phyloP scores from a whole-genome alignment of 2,113 vertebrate species.

The Cathartes aura region DNA sequence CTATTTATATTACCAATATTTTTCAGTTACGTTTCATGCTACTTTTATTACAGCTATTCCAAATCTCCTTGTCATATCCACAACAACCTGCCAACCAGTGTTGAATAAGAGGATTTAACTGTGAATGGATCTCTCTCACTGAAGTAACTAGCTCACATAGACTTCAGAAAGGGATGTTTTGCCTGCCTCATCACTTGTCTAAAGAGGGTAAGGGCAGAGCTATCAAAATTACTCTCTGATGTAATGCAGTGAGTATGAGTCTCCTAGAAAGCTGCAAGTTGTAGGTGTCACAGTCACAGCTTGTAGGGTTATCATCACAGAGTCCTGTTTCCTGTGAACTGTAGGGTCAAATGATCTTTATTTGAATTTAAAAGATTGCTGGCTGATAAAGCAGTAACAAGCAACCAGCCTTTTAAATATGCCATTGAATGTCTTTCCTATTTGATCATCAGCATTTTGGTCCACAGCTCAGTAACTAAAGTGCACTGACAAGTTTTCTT shows the following conservation, averaged over 20 bases:
- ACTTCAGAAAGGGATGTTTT: not conserved
- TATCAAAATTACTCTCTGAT: conserved; percentile 19
- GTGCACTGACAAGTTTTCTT: not conserved
- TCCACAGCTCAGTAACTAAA: not conserved
- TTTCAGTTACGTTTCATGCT: not conserved
- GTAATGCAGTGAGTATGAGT: not conserved
- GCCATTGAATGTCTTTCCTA: not conserved
- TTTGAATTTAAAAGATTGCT: not conserved
- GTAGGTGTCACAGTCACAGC: not conserved
- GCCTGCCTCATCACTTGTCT: not conserved
- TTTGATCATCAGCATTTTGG: not conserved
- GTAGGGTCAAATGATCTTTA: not conserved
- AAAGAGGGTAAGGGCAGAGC: conserved; percentile 16
- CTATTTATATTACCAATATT: not conserved
- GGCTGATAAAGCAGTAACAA: not conserved
- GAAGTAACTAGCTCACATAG: not conserved
- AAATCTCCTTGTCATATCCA: not conserved
- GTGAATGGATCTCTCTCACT: not conserved
- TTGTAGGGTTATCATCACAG: not conserved
- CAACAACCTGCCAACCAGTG: not conserved
- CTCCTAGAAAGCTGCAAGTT: conserved; percentile 34
- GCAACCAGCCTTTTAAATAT: not conserved
- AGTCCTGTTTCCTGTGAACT: not conserved
- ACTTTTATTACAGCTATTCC: not conserved
- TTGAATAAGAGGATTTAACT: not conserved